Percentiles rank a stretch among this genome's conserved stretches.
These are phyloP conservation scores for Psittacula cyanocephala DNA, from an alignment of 2,113 vertebrate species.

Conservation along the genomic window DNA sequence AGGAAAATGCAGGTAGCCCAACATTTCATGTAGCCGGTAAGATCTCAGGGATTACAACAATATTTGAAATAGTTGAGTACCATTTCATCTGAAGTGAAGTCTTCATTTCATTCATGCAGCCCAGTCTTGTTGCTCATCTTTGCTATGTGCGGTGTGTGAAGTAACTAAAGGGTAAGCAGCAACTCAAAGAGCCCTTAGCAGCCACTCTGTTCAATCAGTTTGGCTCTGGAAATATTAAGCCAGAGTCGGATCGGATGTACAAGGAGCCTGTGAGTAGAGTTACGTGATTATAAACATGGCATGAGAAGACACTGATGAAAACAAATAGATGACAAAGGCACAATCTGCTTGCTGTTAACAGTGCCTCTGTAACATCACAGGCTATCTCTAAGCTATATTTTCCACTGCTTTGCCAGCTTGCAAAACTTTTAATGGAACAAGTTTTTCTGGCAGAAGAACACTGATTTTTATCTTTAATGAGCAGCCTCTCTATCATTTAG, in stretches of 20 bases:
- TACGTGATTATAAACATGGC: not conserved
- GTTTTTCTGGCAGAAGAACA: constrained; percentile 69
- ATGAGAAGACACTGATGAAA: not conserved
- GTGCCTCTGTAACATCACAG: not conserved
- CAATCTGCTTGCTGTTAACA: not conserved
- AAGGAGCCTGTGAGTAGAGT: not conserved
- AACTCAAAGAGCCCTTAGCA: not conserved
- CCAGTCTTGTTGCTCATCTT: not conserved
- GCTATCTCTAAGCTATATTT: constrained; percentile 39
- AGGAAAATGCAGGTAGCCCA: not conserved
- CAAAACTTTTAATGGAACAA: constrained; percentile 70
- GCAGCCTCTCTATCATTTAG: constrained; percentile 55
- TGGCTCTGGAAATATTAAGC: not conserved
- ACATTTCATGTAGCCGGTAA: not conserved
- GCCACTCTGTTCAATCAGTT: not conserved
- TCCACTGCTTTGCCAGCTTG: constrained; percentile 49
- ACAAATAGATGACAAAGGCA: not conserved
- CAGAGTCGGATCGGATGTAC: not conserved
- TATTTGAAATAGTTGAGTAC: not conserved
- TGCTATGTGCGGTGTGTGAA: not conserved
- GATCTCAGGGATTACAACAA: not conserved
- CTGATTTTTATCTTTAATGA: constrained; percentile 70
- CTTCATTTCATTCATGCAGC: too few species aligned
- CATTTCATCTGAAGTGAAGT: not conserved
- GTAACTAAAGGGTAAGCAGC: not conserved